A percentile compares a stretch with the other conserved stretches of the same genome.
Evolutionary conservation across 2,113 vertebrate genomes (phyloP).

Genomic region (Tamias sibiricus): DNA sequence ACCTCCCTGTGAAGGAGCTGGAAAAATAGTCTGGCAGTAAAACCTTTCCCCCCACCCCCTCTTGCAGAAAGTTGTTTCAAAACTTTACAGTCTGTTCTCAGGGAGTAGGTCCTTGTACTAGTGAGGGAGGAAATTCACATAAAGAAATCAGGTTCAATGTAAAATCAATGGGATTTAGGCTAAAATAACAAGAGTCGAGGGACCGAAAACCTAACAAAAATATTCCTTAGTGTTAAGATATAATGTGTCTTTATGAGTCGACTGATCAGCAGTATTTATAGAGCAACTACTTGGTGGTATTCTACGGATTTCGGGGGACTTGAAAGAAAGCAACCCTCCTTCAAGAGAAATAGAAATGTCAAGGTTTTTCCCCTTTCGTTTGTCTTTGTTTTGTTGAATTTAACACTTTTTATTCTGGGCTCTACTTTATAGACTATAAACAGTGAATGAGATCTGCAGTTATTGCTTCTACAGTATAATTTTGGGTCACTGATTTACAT

Average conservation of each 20-base stretch:
- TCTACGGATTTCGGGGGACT: background rate
- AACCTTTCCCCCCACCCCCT: background rate
- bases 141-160: slow-evolving; percentile 1
- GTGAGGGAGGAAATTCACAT: slow-evolving; percentile 14
- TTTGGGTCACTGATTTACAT: background rate
- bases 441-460: background rate
- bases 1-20: background rate
- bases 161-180: slow-evolving; percentile 12
- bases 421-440: background rate
- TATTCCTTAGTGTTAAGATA: background rate
- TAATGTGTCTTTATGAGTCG: background rate
- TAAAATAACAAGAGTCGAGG: background rate
- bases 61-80: slow-evolving; percentile 21
- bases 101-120: background rate
- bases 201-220: background rate
- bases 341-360: background rate
- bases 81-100: slow-evolving; percentile 48
- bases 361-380: background rate
- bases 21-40: slow-evolving; percentile 18
- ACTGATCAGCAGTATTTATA: background rate
- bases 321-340: background rate
- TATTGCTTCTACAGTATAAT: background rate
- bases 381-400: background rate
- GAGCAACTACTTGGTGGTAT: background rate
- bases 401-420: background rate